Evolutionary conservation across 2,888 invertebrate species (phyloP).

Genomic region (Scelioninae gen. 1): DNA sequence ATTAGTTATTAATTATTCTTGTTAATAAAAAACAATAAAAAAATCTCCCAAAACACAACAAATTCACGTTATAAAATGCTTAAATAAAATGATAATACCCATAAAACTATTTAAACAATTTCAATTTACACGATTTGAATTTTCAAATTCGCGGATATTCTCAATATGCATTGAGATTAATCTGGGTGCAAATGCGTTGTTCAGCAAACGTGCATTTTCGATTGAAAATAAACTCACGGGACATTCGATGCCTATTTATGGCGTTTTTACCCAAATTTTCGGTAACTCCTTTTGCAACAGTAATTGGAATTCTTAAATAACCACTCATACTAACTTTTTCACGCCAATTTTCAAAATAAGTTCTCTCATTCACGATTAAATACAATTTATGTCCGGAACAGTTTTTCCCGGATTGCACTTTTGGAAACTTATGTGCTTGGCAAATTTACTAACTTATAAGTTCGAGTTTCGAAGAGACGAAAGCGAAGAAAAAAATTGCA

Average conservation of each 20-base stretch:
- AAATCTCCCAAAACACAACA: no score
- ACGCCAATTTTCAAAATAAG: conserved; percentile 11
- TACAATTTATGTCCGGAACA: conserved; percentile 14
- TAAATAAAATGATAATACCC: no score
- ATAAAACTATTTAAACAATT: no score
- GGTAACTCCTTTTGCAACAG: neutral
- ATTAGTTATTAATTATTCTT: no score
- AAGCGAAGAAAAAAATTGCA: neutral
- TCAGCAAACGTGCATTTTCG: neutral
- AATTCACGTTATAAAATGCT: no score
- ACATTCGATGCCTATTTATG: neutral
- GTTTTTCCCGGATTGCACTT: conserved; percentile 5
- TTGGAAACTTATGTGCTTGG: conserved; percentile 9
- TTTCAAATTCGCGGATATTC: neutral
- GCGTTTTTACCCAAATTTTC: neutral
- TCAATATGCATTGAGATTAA: neutral
- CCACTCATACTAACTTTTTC: conserved; percentile 10
- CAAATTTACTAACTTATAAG: conserved; percentile 6
- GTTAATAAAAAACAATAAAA: no score
- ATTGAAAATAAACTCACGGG: neutral
- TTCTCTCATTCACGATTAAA: conserved; percentile 17
- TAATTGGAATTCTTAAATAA: conserved; percentile 20
- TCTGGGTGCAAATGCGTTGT: neutral
- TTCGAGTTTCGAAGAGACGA: neutral
- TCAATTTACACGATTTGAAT: neutral